Evolutionary conservation across 92 coral and sea anemone genomes (phyloP), one percentile per base, ranked within the genome.

Genomic region (Paragorgia papillata): DNA sequence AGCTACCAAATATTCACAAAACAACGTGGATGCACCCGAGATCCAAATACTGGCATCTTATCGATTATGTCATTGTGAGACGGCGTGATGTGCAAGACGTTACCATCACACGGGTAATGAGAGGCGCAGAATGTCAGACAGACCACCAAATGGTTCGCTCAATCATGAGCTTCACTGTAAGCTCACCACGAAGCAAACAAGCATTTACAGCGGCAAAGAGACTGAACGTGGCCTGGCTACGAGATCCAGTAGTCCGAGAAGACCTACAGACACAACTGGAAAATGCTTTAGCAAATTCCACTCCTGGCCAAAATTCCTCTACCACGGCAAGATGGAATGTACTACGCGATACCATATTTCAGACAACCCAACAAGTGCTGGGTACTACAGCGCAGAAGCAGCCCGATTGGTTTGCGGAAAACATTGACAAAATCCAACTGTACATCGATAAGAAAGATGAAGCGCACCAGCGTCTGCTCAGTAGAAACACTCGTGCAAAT

Each of bases 81-180:
- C 35, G 30, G 27, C 13, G 67, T 13, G 66, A 55, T 29, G 22
- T 26, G 41, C 40, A 54, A 56, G 75, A 76, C 33, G 71, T 82
- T 2, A 44, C 39, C 7, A 61, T 75, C 21, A 83, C 79, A 5
- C 44, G 34, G 66, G 53, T 34, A 19, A 64, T 49, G 54, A 17
- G 62, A 14, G 83, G 75, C 25, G 86, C 86, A 0, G 87, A 82
- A 29, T 83, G 91, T 44, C 60, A 64, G 61, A 83, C 83, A 1
- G 79, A 57, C 50, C 80, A 79, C 84, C 31, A 79, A 12, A 39
- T 79, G 50, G 7, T 79, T 5, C 6, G 64, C 67, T 63, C 70
- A 13, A 83, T 71, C 29, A 3, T 63, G 8, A 71, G 46, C 13
- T 22, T 83, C 21, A 69, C 1, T 34, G 51, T 83, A 58, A 53